Evolutionary conservation across 2,113 vertebrate species (phyloP), one percentile per base, ranked within the genome.

Genomic region (Seriola quinqueradiata): DNA sequence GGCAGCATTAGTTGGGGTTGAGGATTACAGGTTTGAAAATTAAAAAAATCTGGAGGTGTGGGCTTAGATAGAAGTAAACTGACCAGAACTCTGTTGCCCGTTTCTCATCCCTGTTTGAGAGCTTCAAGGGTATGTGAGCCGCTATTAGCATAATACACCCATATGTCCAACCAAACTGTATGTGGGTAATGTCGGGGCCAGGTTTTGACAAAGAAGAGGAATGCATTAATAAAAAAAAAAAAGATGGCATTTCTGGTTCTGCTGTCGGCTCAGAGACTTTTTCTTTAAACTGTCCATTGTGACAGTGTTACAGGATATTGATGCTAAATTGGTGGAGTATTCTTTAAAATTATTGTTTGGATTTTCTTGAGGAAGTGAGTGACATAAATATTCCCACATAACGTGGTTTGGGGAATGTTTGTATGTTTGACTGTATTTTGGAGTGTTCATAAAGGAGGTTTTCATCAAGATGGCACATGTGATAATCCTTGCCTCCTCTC

Each of bases 401-500:
- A 48, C 59, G 38, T 50, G 19, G 28, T 66, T 12, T 48, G 7
- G 69, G 14, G 16, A 77, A n/a, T 55, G 5, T 34, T 10, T 66
- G 11, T 58, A 57, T 38, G 13, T 68, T 25, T 21, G n/a, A 4
- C 21, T 66, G 46, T 57, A 40, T 74, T 61, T 19, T 21, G 14
- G 9, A 19, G 9, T 46, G 8, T 19, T 50, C 9, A 17, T 67
- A 42, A 3, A 28, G 34, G 19, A 54, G 1, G 2, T 77, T 70
- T 67, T 68, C 40, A 52, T 66, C 38, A 55, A 63, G 50, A 66
- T 65, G 38, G 16, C 25, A 57, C 36, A 46, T 13, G 23, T 46
- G 32, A 66, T 44, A 82, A 42, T 71, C 9, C 42, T 23, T 59
- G 16, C 17, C 55, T 58, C 55, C n/a, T 58, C 13, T 23, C 23